Base-by-base conservation (phyloP, 2,888 invertebrate species). In the Amblyjoppa proteus region DNA sequence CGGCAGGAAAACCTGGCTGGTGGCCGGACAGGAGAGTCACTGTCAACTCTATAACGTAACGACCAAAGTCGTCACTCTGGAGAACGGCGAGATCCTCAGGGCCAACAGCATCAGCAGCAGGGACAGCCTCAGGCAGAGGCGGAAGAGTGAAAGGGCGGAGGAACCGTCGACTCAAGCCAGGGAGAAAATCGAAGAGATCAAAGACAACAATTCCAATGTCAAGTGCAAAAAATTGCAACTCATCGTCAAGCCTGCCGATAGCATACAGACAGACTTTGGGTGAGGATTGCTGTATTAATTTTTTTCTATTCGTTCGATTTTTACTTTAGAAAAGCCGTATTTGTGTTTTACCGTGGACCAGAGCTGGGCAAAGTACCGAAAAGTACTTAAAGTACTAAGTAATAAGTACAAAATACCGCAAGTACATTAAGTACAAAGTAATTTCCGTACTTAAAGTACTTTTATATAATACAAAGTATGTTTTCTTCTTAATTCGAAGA, bases 11-110 rank as follows among this genome's bases (percentile, higher is more conserved):
- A 97, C 97, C 16, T 97, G 97, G 94, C 94, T 99, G 74, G 97
- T 97, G 1, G 98, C 98, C 9, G 99, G 99, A 0, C 97, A 98
- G 94, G 98, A 99, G 94, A 98, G 97, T 87, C 97, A 98, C 91
- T 98, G 98, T 92, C 98, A 98, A 93, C 95, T 98, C 90, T 98
- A 98, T 92, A 96, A 96, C 92, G 97, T 98, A 3, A 94, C 94
- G 83, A 94, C 94, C 71, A 94, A 95, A 81, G 92, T 95, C 79
- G 93, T 95, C 25, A 91, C 90, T 0, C 88, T 93, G 38, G 94
- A 94, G 80, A 94, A 94, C 84, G 94, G 94, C 34, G 92, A 94
- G 95, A 95, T 94, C 94, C 95, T 89, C 94, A 95, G 91, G 95
- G 96, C 94, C 94, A 69, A 85, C 4, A 89, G 69, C 86, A 34